Evolutionary conservation across 2,888 invertebrate species (phyloP), one percentile per base, ranked within the genome.

Genomic region (Melinaea menophilus): DNA sequence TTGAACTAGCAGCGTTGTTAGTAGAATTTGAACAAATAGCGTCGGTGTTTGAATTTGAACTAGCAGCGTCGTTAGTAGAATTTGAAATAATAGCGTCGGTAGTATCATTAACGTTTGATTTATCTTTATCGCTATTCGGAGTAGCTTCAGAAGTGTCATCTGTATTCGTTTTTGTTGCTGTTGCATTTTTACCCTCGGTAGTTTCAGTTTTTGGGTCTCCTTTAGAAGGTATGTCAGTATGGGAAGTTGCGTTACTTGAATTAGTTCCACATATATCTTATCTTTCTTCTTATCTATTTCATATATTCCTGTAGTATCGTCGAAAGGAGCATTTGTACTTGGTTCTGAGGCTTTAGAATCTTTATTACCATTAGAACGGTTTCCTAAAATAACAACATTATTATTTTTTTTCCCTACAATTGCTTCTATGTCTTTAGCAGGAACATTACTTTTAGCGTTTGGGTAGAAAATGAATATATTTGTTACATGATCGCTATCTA

Each of bases 381-480:
- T 61, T 1, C 11, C 33, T 31, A 11, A 11, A 55, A 13, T 11
- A 22, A 46, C 37, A 41, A n/a, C 54, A 0, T 55, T 54, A 12
- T n/a, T 58, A 47, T 31, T 46, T 9, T 51, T 59, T 5, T 63
- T 51, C 41, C 58, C 31, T 13, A 56, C 7, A 54, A 37, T 12
- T 4, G 62, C 33, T 46, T 64, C 56, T 55, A 61, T 37, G 7
- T 46, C 45, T 34, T 59, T 47, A 34, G 47, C 33, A 11, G 46
- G 59, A 61, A 62, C 55, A 7, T 65, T 63, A 31, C 51, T 65
- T 11, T 74, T 66, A 31, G 75, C 68, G 4, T 71, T 73, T 3
- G 77, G 73, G 61, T 81, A 76, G 56, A 85, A 84, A 51, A 86
- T 74, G 58, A 78, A 87, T 47, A 86, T 72, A 54, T 87, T 86